These are phyloP conservation scores for Shinisaurus crocodilurus DNA, from an alignment of 2,113 vertebrate genomes.

Conservation along the genomic window DNA sequence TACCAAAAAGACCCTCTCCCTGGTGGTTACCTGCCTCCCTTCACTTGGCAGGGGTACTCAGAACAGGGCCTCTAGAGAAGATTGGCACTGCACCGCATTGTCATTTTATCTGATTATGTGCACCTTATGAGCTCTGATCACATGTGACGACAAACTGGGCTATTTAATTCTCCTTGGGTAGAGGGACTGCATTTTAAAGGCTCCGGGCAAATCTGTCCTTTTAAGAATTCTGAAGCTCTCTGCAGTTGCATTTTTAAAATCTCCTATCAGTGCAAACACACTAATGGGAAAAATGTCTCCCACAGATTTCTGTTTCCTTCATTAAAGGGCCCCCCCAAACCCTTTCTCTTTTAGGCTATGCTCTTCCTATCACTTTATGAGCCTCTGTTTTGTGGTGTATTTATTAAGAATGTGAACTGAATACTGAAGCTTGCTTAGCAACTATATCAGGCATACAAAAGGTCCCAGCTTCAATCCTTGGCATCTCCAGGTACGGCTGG, in stretches of 20 bases:
- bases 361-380: neutral
- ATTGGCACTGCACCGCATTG: too few relatives aligned
- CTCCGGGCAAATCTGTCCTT: neutral
- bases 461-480: too few relatives aligned
- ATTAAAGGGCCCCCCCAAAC: neutral
- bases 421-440: too few relatives aligned
- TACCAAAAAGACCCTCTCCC: too few relatives aligned
- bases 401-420: neutral
- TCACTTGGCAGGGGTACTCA: too few relatives aligned
- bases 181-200: neutral
- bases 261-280: neutral
- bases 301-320: neutral
- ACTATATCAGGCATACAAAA: too few relatives aligned
- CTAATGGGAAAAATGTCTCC: too few relatives aligned
- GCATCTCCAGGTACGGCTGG: too few relatives aligned
- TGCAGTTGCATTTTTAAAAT: neutral
- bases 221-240: neutral
- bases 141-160: neutral
- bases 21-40: too few relatives aligned
- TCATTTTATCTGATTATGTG: neutral
- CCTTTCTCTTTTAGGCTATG: neutral
- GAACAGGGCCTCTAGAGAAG: too few relatives aligned
- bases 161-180: neutral
- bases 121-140: neutral
- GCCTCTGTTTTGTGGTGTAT: neutral